Conservation (phyloP, 2,113 vertebrate species). For the Hyaena hyaena region DNA sequence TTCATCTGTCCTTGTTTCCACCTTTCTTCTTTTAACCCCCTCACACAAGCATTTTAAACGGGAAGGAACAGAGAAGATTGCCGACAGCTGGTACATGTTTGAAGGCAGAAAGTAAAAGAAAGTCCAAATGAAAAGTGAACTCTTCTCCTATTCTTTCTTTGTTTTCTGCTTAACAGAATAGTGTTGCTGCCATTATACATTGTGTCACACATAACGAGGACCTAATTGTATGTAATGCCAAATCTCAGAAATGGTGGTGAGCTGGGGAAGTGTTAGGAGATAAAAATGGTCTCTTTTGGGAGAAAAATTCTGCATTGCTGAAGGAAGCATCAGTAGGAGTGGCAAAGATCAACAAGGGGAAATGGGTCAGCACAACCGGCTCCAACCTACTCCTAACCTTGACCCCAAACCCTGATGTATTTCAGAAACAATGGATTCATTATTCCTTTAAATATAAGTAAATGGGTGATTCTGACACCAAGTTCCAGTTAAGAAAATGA, state of each 20-base stretch:
- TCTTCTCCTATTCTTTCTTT: background rate
- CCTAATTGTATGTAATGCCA: background rate
- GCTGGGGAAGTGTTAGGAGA: background rate
- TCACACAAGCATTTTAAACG: background rate
- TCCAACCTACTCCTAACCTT: background rate
- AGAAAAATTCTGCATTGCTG: background rate
- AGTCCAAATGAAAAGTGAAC: background rate
- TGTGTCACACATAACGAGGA: background rate
- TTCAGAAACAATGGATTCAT: background rate
- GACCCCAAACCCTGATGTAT: background rate
- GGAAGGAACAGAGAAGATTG: background rate
- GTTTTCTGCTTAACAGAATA: constrained; percentile 15
- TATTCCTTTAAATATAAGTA: background rate
- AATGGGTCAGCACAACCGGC: background rate
- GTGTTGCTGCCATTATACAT: background rate
- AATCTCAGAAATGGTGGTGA: background rate
- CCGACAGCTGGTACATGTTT: background rate
- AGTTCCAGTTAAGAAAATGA: background rate
- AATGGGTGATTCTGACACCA: background rate
- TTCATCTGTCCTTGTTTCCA: background rate
- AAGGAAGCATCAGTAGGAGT: background rate
- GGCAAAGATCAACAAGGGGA: background rate
- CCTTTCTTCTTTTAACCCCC: background rate
- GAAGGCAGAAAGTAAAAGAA: background rate
- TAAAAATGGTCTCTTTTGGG: background rate